Percentiles rank a stretch among this genome's conserved stretches.
Conservation (phyloP, 2,888 invertebrate species). For the Drosophila conformis region DNA sequence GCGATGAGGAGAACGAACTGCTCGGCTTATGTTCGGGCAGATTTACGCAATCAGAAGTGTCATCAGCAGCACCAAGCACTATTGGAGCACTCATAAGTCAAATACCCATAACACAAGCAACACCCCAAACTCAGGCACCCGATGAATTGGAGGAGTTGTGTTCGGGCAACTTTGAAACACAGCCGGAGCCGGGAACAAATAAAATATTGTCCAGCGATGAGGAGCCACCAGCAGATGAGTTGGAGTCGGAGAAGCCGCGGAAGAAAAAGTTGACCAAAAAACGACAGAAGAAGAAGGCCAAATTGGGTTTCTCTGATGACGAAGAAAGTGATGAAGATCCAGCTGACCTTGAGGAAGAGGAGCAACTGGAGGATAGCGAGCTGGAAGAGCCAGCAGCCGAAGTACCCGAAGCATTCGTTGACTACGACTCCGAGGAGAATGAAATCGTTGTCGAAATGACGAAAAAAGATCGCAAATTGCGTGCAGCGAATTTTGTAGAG, state of each 20-base stretch:
- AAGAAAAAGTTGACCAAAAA: slow-evolving; percentile 83
- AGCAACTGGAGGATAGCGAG: slow-evolving; percentile 54
- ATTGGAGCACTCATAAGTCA: slow-evolving; percentile 74
- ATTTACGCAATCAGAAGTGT: slow-evolving; percentile 85
- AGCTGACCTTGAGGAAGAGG: slow-evolving; percentile 66
- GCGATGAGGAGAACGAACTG: slow-evolving; percentile 85
- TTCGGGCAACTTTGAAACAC: slow-evolving; percentile 86
- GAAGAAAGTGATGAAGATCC: slow-evolving; percentile 71
- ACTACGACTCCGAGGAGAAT: slow-evolving; percentile 95
- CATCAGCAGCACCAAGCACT: slow-evolving; percentile 40
- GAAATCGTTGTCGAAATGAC: slow-evolving; percentile 86
- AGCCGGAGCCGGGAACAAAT: slow-evolving; percentile 61
- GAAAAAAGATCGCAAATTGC: slow-evolving; percentile 82
- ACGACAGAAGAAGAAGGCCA: slow-evolving; percentile 80
- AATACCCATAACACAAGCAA: slow-evolving; percentile 79
- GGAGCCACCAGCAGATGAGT: slow-evolving; percentile 44
- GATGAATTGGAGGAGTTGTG: slow-evolving; percentile 87
- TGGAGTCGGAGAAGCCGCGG: slow-evolving; percentile 46
- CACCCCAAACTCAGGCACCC: slow-evolving; percentile 67
- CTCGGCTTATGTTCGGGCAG: slow-evolving; percentile 87
- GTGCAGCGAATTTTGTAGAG: slow-evolving; percentile 91
- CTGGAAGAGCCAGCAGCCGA: slow-evolving; percentile 83
- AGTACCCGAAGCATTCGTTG: slow-evolving; percentile 86
- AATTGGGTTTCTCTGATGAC: slow-evolving; percentile 84
- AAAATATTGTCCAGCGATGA: slow-evolving; percentile 86